Evolutionary conservation across 2,113 vertebrate genomes (phyloP).

Genomic region (Cochlearius cochlearius): DNA sequence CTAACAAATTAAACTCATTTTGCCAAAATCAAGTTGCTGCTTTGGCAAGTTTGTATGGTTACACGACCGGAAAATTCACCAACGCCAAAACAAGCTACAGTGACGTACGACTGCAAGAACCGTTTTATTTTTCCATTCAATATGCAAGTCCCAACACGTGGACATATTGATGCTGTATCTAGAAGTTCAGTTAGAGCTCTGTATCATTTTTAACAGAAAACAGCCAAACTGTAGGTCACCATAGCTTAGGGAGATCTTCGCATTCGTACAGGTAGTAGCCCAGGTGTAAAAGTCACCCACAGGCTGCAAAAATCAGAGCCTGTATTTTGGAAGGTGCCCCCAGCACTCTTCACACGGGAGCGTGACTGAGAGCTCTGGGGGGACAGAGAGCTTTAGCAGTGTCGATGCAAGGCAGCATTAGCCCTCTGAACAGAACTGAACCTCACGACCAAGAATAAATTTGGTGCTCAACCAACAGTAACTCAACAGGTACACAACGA

Average conservation of each 20-base stretch:
- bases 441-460: background rate
- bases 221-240: background rate
- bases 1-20: background rate
- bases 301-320: background rate
- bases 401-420: background rate
- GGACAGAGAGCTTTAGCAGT: background rate
- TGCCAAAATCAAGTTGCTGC: background rate
- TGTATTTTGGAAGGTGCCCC: background rate
- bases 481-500: background rate
- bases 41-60: background rate
- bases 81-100: background rate
- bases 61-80: background rate
- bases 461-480: background rate
- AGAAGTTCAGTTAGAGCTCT: background rate
- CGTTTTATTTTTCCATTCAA: slow-evolving; percentile 19
- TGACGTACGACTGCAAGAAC: background rate
- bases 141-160: background rate
- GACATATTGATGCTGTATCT: background rate
- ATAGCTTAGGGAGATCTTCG: background rate
- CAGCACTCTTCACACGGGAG: fast-evolving
- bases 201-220: background rate
- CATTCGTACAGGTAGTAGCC: background rate
- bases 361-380: background rate
- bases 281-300: background rate
- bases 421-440: background rate